A percentile compares a stretch with the other conserved stretches of the same genome.
These are phyloP conservation scores for Cossypha heuglini DNA, from an alignment of 2,797 vertebrate genomes.

Conservation along the genomic window DNA sequence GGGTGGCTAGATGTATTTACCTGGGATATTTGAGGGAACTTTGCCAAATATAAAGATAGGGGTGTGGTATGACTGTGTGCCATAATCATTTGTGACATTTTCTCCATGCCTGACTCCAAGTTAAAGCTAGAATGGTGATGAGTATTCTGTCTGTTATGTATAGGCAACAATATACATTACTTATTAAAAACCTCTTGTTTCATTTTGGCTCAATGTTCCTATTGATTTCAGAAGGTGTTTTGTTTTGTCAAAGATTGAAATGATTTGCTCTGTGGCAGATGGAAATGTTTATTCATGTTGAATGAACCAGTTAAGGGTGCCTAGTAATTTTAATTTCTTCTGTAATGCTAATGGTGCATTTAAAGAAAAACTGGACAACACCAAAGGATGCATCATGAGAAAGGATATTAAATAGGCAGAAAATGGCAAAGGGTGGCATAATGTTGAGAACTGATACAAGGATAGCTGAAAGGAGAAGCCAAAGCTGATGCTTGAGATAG, in stretches of 20 bases:
- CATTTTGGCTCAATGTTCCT: not conserved
- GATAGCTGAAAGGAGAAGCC: not conserved
- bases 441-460: not conserved
- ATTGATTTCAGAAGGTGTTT: not conserved
- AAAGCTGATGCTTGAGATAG: not conserved
- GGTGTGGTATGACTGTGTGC: not conserved
- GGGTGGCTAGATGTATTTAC: not conserved
- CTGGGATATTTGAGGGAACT: not conserved
- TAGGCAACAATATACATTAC: not conserved
- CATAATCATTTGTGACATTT: not conserved
- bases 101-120: not conserved
- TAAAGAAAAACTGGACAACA: not conserved
- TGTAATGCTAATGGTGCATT: not conserved
- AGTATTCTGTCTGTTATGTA: not conserved
- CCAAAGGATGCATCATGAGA: not conserved
- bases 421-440: not conserved
- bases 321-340: constrained; percentile 2
- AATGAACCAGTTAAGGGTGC: not conserved
- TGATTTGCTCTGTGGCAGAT: constrained; percentile 1
- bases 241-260: not conserved
- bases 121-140: not conserved
- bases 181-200: not conserved
- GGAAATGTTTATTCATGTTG: constrained; percentile 35
- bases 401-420: not conserved
- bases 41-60: not conserved